These are phyloP conservation scores for Acanthosepion esculentum DNA, from an alignment of 2,888 invertebrate species.

Conservation along the genomic window DNA sequence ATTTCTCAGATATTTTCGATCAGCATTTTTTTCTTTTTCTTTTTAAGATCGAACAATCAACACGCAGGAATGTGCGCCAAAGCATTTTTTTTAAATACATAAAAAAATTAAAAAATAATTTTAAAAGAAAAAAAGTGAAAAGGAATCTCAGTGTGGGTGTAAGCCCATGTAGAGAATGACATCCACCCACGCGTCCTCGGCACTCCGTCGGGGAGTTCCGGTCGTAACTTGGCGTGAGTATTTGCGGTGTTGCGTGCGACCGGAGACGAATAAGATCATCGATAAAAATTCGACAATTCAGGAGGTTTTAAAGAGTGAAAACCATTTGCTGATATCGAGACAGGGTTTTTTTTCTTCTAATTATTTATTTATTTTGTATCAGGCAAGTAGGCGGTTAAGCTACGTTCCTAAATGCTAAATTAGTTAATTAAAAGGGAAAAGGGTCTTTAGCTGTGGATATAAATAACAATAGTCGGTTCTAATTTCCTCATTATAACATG, in stretches of 20 bases:
- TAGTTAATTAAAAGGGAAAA: background rate
- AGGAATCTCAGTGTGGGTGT: background rate
- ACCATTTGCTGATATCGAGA: background rate
- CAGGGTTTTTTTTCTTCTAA: background rate
- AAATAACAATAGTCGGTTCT: background rate
- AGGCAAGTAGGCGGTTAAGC: background rate
- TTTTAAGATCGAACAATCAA: too few species aligned
- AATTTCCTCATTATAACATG: slow-evolving; percentile 8
- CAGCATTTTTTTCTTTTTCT: too few species aligned
- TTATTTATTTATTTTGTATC: background rate
- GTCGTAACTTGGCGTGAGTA: background rate
- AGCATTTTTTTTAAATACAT: too few species aligned
- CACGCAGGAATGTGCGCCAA: too few species aligned
- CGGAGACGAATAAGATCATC: background rate
- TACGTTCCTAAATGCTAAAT: background rate
- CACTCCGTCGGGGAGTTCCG: background rate
- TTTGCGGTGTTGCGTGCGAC: background rate
- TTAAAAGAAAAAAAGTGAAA: background rate
- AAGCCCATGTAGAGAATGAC: background rate
- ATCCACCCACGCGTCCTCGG: background rate
- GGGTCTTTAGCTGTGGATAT: background rate
- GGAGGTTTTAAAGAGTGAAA: background rate
- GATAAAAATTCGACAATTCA: too few species aligned
- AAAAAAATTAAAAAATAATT: too few species aligned
- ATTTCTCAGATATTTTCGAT: too few species aligned